Base-by-base conservation (phyloP, 2,797 vertebrate species). In the Sebastes minor region DNA sequence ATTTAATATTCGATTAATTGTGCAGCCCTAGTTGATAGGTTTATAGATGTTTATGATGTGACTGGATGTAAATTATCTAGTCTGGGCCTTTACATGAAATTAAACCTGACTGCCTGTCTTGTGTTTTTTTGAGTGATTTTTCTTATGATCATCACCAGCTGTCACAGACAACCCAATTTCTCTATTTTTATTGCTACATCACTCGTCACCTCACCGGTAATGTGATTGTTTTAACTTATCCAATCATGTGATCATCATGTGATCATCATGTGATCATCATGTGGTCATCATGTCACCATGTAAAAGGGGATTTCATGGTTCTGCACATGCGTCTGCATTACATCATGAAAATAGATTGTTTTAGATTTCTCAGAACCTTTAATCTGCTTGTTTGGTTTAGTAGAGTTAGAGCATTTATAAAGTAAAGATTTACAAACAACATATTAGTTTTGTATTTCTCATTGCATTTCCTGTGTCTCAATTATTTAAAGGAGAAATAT, bases 171-270 rank as follows among this genome's bases (percentile, higher is more conserved):
- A 20, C 20, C n/a, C 0, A 38, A 22, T 16, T 4, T 16, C 62
- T 76, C 55, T 66, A 4, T 33, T 25, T 60, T 62, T 68, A 60
- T 18, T 60, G 28, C 35, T 66, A 14, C 23, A 32, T 68, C 30
- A 16, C 22, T 67, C 1, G 2, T 74, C 61, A 53, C 13, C 8
- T 85, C 64, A 78, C 9, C 56, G 32, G 27, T 73, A 55, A 71
- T 68, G 30, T 67, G 33, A 66, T 71, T 66, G 33, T 63, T 74
- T 65, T 38, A 60, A 49, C 20, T 69, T 9, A 22, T 56, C 16
- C 23, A 28, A 27, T 76, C 72, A 59, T 82, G 68, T 80, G 77
- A 74, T 64, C n/a, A 27, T 76, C 72, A 53, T 82, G 64, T 80
- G 77, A 74, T 64, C n/a, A 63, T 27, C 63, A 32, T 30, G 28